Conservation (phyloP, 2,888 invertebrate genomes). For the Lampropteryx suffumata region DNA sequence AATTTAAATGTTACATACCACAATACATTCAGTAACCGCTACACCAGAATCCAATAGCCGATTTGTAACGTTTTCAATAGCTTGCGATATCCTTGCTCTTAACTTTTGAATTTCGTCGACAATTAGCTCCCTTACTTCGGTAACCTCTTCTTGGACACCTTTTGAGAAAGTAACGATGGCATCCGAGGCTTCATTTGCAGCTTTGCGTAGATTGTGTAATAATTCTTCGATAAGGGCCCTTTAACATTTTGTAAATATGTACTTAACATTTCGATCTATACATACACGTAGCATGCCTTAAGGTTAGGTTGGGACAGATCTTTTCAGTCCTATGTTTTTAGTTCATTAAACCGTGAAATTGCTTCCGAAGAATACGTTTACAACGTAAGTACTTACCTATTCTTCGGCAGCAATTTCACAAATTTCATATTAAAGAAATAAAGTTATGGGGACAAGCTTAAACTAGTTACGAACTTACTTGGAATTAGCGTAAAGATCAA, state of each 20-base stretch:
- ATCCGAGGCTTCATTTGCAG: constrained; percentile 55
- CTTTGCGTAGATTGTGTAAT: constrained; percentile 48
- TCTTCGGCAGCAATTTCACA: too few species aligned
- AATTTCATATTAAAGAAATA: too few species aligned
- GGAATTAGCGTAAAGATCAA: constrained; percentile 45
- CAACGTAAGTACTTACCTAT: too few species aligned
- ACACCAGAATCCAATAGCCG: constrained; percentile 50
- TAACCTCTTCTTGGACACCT: constrained; percentile 52
- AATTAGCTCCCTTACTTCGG: constrained; percentile 44
- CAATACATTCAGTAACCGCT: constrained; percentile 55
- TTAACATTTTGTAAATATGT: too few species aligned
- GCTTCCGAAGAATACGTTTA: too few species aligned
- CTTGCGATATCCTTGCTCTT: constrained; percentile 44
- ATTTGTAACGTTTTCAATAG: constrained; percentile 50
- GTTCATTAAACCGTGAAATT: too few species aligned
- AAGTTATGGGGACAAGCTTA: too few species aligned
- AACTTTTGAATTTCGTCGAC: constrained; percentile 48
- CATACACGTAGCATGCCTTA: too few species aligned
- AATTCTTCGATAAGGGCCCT: constrained; percentile 51
- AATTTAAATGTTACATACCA: constrained; percentile 46
- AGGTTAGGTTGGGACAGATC: too few species aligned
- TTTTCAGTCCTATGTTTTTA: too few species aligned
- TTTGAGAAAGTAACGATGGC: constrained; percentile 51
- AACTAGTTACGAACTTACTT: constrained; percentile 35
- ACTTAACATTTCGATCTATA: too few species aligned